Evolutionary conservation across 2,113 vertebrate genomes (phyloP).

Genomic region (Rattus rattus): DNA sequence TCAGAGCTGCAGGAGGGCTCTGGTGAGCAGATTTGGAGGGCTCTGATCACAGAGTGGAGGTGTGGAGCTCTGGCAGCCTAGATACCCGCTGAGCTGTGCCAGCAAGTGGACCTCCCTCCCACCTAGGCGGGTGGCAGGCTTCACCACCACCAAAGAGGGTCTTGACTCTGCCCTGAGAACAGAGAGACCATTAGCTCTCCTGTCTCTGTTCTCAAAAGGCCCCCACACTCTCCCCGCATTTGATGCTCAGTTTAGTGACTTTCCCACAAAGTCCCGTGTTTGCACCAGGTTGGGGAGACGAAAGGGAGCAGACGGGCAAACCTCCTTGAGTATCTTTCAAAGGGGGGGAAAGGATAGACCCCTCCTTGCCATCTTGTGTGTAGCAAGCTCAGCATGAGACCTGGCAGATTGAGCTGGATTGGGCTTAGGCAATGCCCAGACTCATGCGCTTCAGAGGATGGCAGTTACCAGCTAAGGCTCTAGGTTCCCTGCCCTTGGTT

Average conservation of each 20-base stretch:
- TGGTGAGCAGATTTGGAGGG: not conserved
- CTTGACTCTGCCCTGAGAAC: not conserved
- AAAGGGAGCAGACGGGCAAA: not conserved
- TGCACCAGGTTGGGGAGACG: not conserved
- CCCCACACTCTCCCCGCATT: not conserved
- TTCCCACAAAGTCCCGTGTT: not conserved
- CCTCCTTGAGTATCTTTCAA: not conserved
- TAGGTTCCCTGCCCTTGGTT: not conserved
- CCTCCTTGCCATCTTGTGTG: not conserved
- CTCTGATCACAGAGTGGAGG: not conserved
- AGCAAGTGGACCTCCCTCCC: not conserved
- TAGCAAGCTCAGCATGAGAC: not conserved
- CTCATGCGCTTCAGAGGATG: not conserved
- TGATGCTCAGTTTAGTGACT: not conserved
- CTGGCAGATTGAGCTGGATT: not conserved
- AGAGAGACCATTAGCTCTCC: not conserved
- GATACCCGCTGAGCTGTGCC: rapidly evolving
- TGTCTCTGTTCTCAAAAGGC: not conserved
- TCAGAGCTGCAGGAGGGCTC: not conserved
- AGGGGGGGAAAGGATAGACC: rapidly evolving
- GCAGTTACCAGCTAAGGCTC: not conserved
- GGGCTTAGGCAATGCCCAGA: not conserved
- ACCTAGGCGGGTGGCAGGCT: rapidly evolving
- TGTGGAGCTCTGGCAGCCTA: not conserved
- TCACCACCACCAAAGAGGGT: rapidly evolving